Conservation (phyloP, 2,797 vertebrate species). For the Leptatherina wallacei region DNA sequence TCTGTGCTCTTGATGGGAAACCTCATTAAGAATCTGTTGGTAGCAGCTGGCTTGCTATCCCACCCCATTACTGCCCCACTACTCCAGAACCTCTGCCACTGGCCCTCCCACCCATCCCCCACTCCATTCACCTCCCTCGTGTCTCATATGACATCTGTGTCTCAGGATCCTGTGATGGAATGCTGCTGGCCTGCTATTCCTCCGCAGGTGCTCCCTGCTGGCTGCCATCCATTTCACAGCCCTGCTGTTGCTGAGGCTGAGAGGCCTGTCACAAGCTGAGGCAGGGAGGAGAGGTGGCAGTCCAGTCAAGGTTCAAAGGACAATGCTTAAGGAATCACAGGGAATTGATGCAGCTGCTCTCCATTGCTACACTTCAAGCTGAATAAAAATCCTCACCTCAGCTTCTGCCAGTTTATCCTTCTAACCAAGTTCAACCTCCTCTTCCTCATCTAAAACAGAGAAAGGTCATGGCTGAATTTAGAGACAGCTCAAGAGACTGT, state of each 20-base stretch:
- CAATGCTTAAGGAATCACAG: constrained; percentile 54
- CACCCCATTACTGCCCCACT: constrained; percentile 67
- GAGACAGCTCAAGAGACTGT: constrained; percentile 42
- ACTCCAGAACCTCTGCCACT: constrained; percentile 66
- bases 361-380: constrained; percentile 60
- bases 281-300: background rate
- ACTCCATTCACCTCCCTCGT: constrained; percentile 67
- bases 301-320: constrained; percentile 64
- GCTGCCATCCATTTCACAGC: constrained; percentile 59
- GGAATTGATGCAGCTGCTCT: constrained; percentile 67
- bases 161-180: constrained; percentile 82
- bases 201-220: constrained; percentile 79
- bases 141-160: constrained; percentile 81
- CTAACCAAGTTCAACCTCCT: constrained; percentile 36
- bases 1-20: constrained; percentile 69
- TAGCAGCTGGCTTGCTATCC: constrained; percentile 77
- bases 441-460: constrained; percentile 24
- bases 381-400: constrained; percentile 39
- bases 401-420: constrained; percentile 35
- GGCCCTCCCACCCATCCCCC: constrained; percentile 53
- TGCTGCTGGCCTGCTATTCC: constrained; percentile 70
- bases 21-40: constrained; percentile 76
- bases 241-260: constrained; percentile 38
- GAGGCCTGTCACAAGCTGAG: constrained; percentile 49
- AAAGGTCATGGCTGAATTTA: constrained; percentile 62